A percentile compares a stretch with the other conserved stretches of the same genome.
Evolutionary conservation across 2,113 vertebrate species (phyloP).

Genomic region (Poicephalus meyeri): DNA sequence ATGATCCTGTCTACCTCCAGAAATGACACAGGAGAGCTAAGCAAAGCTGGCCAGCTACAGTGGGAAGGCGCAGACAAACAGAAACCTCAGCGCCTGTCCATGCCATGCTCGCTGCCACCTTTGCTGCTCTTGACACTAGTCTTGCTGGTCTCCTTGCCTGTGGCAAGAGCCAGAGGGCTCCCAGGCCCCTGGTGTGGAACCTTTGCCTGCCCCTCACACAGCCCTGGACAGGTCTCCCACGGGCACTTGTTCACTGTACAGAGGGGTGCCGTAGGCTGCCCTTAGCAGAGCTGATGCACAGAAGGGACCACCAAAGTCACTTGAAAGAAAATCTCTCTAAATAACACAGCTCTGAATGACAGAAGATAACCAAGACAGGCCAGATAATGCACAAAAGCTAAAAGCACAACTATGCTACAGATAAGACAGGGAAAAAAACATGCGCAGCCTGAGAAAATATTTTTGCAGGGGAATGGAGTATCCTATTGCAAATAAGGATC

Average conservation of each 20-base stretch:
- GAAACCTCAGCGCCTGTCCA: neutral
- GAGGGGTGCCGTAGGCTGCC: neutral
- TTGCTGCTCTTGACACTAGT: neutral
- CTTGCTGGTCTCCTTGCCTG: neutral
- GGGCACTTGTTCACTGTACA: neutral
- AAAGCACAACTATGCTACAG: neutral
- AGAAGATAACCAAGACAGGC: neutral
- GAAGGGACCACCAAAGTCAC: neutral
- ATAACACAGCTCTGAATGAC: neutral
- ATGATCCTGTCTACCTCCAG: neutral
- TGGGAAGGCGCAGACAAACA: neutral
- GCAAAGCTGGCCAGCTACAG: neutral
- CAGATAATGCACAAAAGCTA: neutral
- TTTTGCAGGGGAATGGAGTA: neutral
- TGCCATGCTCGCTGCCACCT: neutral
- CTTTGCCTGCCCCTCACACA: too few species aligned
- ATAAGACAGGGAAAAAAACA: neutral
- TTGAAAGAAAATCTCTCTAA: neutral
- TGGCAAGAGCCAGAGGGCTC: neutral
- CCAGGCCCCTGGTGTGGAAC: neutral
- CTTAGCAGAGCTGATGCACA: fast-evolving
- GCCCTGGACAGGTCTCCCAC: fast-evolving
- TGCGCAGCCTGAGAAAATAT: neutral
- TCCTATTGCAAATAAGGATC: neutral
- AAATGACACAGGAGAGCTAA: neutral